phyloP scores from a whole-genome alignment of 2,888 invertebrate genomes.

The Pollenia labialis region DNA sequence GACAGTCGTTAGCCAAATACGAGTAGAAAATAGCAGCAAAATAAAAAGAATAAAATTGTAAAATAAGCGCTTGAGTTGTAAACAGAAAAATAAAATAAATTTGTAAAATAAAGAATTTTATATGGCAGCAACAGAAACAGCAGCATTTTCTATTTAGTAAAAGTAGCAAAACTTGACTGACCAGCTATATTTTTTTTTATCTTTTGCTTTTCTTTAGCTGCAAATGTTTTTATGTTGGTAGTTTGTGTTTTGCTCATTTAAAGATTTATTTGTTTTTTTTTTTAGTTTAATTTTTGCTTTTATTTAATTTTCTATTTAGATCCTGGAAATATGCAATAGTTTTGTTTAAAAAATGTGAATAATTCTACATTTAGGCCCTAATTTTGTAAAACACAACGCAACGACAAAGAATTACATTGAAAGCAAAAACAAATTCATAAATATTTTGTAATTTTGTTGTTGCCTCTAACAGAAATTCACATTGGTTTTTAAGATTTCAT shows the following conservation, averaged over 20 bases:
- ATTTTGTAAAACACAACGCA: too few relatives aligned
- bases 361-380: neutral
- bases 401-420: too few relatives aligned
- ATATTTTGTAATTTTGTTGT: neutral
- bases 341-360: neutral
- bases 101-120: constrained; percentile 35
- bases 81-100: constrained; percentile 26
- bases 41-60: constrained; percentile 13
- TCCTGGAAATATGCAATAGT: constrained; percentile 42
- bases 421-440: neutral
- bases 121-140: constrained; percentile 38
- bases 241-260: constrained; percentile 40
- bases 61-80: constrained; percentile 23
- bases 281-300: neutral
- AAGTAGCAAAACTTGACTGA: constrained; percentile 17
- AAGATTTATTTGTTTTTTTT: neutral
- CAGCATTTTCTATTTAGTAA: neutral
- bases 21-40: constrained; percentile 2
- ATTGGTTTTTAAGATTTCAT: too few relatives aligned
- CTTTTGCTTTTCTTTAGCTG: neutral
- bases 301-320: constrained; percentile 35
- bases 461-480: too few relatives aligned
- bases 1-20: constrained; percentile 8
- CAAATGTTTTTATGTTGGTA: constrained; percentile 28
- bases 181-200: neutral